Evolutionary conservation across 2,888 invertebrate genomes (phyloP), one percentile per base, ranked within the genome.

Genomic region (Drosophila tanythrix): DNA sequence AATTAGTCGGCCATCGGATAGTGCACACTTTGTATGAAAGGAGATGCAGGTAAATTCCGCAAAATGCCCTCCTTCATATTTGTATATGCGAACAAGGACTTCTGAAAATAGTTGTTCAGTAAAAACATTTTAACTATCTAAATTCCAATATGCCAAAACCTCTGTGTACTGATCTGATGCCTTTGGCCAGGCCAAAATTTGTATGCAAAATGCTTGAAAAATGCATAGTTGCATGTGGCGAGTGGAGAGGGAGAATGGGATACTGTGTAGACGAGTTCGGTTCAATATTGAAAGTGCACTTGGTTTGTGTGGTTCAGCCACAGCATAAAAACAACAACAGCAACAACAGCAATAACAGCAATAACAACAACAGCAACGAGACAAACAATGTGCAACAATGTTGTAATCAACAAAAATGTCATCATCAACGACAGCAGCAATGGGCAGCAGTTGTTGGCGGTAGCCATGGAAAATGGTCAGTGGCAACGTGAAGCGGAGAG

Each of bases 331-430:
- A 53, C 57, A 70, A 70, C 61, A 61, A 27, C 36, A 55, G 31
- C 66, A 70, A 51, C 35, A 62, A 29, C 33, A 63, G 36, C 55
- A 63, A 40, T 33, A 66, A 56, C 36, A 61, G 25, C 60, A 69
- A 38, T 62, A 68, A 58, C 67, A 63, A 31, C 52, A 56, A 60
- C 67, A 75, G 52, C 71, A 73, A 70, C 80, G 71, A 80, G 69
- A 77, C 80, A 80, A 80, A 81, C 82, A 81, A 81, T 79, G 79
- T 75, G 80, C 77, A 80, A 82, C 82, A 82, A 80, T 82, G 79
- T 83, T 83, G 83, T 83, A 83, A 83, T 83, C 83, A 83, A 81
- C 81, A 81, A 81, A 81, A 81, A 81, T 82, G 81, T 81, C 81
- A 81, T 81, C 81, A 81, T 81, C 81, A 76, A 79, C 79, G 76